Base-by-base conservation (phyloP, 92 coral and sea anemone genomes). In the Epizoanthus ramosus region DNA sequence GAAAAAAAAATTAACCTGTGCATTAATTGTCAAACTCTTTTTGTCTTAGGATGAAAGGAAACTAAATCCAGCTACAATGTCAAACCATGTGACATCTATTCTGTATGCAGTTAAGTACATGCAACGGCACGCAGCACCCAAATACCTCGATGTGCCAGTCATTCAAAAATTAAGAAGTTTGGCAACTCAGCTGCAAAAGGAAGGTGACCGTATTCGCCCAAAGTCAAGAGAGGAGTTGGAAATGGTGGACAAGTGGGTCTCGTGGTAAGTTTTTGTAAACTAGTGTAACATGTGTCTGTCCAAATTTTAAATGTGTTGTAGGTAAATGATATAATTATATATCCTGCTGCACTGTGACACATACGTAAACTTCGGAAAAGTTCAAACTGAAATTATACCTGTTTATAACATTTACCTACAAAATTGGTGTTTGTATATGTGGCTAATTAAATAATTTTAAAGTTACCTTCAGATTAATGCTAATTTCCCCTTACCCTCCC, bases 221-320 rank as follows among this genome's bases (percentile, higher is more conserved):
- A 74, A 74, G 80, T 41, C 80, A 43, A 41, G 80, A 41, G 80
- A 74, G 61, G 80, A 74, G 66, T 45, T 74, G 33, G 80, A 74
- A 53, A 3, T 74, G 57, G 80, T 74, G 57, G 66, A 21, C 19
- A 74, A 74, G 25, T 74, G 80, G 80, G 80, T 74, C 21, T 74
- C 66, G 61, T 74, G 80, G 80, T 74, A 43, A 74, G 58, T 74
- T 41, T 43, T 74, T 74, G 24, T 43, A 41, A 21, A 74, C 61
- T 19, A 69, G 24, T 19, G 74, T 41, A 41, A 41, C 45, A 41
- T 41, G 45, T 41, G 45, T 41, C 45, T 41, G 45, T 41, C 45
- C 45, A 41, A 41, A 41, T 2, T 0, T 39, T 39, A 39, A 39
- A 39, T 39, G 43, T 41, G 45, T 41, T 41, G 45, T 41, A 0